Base-by-base conservation (phyloP, 2,113 vertebrate species). In the Panurus biarmicus region DNA sequence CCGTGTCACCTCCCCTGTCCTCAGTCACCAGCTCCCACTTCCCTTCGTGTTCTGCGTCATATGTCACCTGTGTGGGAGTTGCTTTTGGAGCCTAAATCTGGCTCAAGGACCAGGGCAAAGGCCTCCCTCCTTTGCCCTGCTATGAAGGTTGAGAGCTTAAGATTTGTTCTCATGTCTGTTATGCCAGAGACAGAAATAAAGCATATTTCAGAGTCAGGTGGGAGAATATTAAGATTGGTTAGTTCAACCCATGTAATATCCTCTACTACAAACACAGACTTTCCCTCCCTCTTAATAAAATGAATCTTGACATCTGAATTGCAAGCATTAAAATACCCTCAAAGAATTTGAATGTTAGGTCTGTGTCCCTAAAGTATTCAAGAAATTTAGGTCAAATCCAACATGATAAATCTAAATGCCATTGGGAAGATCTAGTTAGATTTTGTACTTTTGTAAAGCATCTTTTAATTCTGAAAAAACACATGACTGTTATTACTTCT, bases 21-120 rank as follows among this genome's bases (percentile, higher is more conserved):
- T 24, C 73, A 60, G 70, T 4, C 71, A 29, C 5, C 16, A 78
- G 72, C 42, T 87, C 69, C 57, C 29, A 15, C 36, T 79, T 45
- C 61, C 35, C 40, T 90, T n/a, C 31, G 0, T 14, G 5, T 14
- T 36, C 4, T 6, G 21, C 38, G 54, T 13, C 8, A 0, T 16
- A 7, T 5, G 13, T 44, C 14, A 26, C 48, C 33, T 35, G 25
- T 10, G 44, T 24, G 42, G 89, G 78, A 2, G 28, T 19, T 85
- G 70, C 33, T 72, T 61, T 45, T 64, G 35, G 56, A 83, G n/a
- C 58, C 44, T 56, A 11, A 26, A 11, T 31, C 28, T 75, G 69
- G 12, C 51, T 71, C 58, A 6, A 3, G 53, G 15, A 31, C n/a
- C 1, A 4, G 54, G 31, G 10, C 19, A 81, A 75, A 88, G 26